Conservation (phyloP, 2,797 vertebrate genomes). For the Cebuella pygmaea region DNA sequence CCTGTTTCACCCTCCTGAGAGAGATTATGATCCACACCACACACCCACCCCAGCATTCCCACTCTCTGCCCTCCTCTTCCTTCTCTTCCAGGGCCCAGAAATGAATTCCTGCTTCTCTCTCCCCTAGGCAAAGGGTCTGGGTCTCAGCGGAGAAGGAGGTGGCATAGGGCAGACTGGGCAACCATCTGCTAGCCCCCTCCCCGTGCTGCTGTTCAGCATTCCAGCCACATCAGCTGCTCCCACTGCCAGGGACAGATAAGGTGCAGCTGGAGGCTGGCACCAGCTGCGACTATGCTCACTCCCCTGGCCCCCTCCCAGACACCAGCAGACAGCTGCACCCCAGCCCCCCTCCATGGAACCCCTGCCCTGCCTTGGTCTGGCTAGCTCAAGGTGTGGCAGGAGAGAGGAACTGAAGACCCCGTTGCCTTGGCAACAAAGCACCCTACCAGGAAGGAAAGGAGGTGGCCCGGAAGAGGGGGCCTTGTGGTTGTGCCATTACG, state of each 20-base stretch:
- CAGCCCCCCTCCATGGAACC: background rate
- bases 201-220: slow-evolving; percentile 68
- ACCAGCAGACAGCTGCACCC: slow-evolving; percentile 67
- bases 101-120: slow-evolving; percentile 50
- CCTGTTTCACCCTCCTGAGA: background rate
- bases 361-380: slow-evolving; percentile 29
- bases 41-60: background rate
- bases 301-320: slow-evolving; percentile 14
- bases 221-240: slow-evolving; percentile 72
- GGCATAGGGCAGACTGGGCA: slow-evolving; percentile 5
- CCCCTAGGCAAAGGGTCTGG: slow-evolving; percentile 38
- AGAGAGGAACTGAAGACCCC: slow-evolving; percentile 17
- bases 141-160: slow-evolving; percentile 51
- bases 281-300: slow-evolving; percentile 72
- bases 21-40: background rate
- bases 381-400: slow-evolving; percentile 27
- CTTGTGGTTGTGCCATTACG: background rate
- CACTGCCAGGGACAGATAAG: slow-evolving; percentile 78
- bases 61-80: slow-evolving; percentile 17
- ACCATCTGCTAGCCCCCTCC: slow-evolving; percentile 73
- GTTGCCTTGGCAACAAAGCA: slow-evolving; percentile 57
- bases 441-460: slow-evolving; percentile 20
- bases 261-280: slow-evolving; percentile 74
- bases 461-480: background rate
- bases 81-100: slow-evolving; percentile 32